Base-by-base conservation (phyloP, 2,113 vertebrate species). In the Polypterus senegalus region DNA sequence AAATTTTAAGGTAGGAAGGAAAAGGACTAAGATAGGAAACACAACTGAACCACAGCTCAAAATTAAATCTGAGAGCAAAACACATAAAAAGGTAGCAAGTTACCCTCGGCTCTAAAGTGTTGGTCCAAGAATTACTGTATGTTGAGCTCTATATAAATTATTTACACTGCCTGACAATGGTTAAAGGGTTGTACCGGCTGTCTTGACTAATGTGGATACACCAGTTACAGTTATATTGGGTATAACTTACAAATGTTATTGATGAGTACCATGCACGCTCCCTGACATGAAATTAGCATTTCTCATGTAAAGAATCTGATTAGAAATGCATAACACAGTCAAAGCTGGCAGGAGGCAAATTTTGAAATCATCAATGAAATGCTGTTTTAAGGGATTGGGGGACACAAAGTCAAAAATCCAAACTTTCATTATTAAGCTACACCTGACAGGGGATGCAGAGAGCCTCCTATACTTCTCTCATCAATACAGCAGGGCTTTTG, bases 401-500 rank as follows among this genome's bases (percentile, higher is more conserved):
- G 64, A 73, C 71, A 74, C 68, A 70, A 69, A 73, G 67, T 80
- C 68, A 69, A 77, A 71, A 76, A 77, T 71, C 63, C 76, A 71
- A 81, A 79, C 79, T 77, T 81, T 86, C 78, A 83, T 88, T 85
- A 86, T 79, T 81, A n/a, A 80, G 77, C 79, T 82, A 77, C 85
- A 86, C 83, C 84, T 91, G 89, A 89, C 83, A n/a, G 89, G 86
- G 88, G 88, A 91, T 91, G 89, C 64, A 70, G 81, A 84, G 76
- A 81, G 80, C 74, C 72, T 76, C 85, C 88, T 88, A 90, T 86
- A 82, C 81, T 79, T 73, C 69, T 76, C 88, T 91, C 92, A 90
- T 92, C 92, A 93, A 92, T 93, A 93, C 92, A 89, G 87, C 75
- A 63, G 74, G 82, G 83, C 91, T 93, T 89, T 96, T 97, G 93